Conservation (phyloP, 2,113 vertebrate species). For the Trochalopteron elliotii region DNA sequence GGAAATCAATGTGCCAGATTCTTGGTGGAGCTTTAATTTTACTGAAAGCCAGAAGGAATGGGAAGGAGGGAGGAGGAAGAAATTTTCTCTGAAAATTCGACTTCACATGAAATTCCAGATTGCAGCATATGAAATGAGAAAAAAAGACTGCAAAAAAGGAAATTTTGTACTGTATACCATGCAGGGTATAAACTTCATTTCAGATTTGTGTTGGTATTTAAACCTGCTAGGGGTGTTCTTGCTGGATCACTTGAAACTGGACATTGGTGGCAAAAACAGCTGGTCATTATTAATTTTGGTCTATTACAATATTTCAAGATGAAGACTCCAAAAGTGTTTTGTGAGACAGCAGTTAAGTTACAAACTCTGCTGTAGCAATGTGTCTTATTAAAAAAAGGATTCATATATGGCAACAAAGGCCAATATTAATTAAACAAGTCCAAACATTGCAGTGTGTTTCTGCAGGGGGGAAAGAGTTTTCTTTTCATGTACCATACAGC, state of each 20-base stretch:
- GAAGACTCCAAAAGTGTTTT: background rate
- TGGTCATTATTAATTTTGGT: background rate
- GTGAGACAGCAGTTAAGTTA: background rate
- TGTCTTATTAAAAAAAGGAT: background rate
- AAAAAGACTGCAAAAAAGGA: background rate
- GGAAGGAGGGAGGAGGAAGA: background rate
- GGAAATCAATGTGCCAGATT: background rate
- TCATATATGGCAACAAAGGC: background rate
- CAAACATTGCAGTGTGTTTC: background rate
- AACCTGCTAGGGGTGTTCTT: background rate
- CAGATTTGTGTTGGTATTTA: background rate
- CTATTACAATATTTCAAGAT: background rate
- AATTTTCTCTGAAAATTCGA: background rate
- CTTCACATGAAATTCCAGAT: background rate
- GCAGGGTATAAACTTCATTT: background rate
- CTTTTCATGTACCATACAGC: background rate
- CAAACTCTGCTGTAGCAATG: background rate
- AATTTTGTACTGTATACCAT: background rate
- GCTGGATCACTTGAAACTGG: background rate
- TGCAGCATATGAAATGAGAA: background rate
- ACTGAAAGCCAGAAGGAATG: background rate
- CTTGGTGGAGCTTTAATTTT: background rate
- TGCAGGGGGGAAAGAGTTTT: background rate
- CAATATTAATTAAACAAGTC: background rate
- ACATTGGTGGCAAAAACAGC: background rate